Base-by-base conservation (phyloP, 2,888 invertebrate species). In the Aporophyla nigra region DNA sequence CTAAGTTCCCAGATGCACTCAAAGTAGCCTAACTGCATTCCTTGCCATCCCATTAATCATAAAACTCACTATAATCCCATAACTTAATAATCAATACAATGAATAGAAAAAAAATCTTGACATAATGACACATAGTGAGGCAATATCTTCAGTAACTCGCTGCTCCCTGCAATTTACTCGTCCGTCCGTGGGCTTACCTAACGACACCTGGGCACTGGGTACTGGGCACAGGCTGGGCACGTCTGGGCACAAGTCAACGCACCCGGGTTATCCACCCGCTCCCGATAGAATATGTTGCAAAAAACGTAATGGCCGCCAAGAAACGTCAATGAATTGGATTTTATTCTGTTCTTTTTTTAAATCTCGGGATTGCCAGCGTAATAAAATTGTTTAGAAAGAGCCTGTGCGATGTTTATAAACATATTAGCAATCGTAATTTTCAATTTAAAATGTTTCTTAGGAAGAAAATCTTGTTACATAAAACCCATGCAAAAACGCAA, bases 241-340 rank as follows among this genome's bases (percentile, higher is more conserved):
- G 80, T 40, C 80, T 76, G 81, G 72, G 73, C 62, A 78, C 63
- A 78, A 86, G 87, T 87, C 86, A 81, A 79, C 43, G 87, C 68
- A 68, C 87, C 84, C 85, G 73, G 85, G 72, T 82, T 78, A 82
- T 63, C 82, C 85, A 85, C 85, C 85, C 84, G 82, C 63, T 84
- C 84, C 78, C 71, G 72, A 82, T 84, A 84, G 85, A 71, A 76
- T 80, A 82, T 74, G 82, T 71, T 82, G 84, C 84, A 84, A 85
- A 85, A 84, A 84, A 82, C 69, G 49, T 71, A 84, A 77, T 83
- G 82, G 78, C 84, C 58, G 78, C 65, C 61, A 74, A 62, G 69
- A 83, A 84, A 62, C 74, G 71, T 77, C 84, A 83, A 83, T 84
- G 83, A 83, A 84, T 84, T 69, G 84, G 24, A 65, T 69, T 84